A percentile compares a stretch with the other conserved stretches of the same genome.
phyloP scores from a whole-genome alignment of 2,888 invertebrate genomes.

The Polietes domitor region DNA sequence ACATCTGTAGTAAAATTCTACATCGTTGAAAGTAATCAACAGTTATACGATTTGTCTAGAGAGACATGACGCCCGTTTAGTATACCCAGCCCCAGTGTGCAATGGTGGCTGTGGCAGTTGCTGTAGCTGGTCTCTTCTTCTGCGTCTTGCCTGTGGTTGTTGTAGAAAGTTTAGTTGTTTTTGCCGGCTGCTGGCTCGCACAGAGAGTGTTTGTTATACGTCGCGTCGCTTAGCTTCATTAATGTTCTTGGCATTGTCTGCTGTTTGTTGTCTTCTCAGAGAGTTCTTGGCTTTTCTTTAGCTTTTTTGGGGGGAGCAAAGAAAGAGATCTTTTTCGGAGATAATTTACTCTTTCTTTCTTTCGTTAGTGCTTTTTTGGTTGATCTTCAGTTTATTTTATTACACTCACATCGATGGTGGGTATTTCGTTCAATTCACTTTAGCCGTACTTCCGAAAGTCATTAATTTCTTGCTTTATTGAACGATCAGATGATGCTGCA shows the following conservation, averaged over 20 bases:
- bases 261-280: background rate
- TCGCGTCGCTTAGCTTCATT: constrained; percentile 9
- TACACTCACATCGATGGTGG: background rate
- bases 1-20: too few relatives aligned
- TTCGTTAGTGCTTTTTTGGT: background rate
- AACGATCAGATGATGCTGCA: constrained; percentile 10
- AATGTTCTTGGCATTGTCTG: constrained; percentile 43
- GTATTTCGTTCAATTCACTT: background rate
- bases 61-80: too few relatives aligned
- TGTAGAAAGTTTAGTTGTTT: constrained; percentile 58
- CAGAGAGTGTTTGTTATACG: constrained; percentile 3
- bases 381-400: background rate
- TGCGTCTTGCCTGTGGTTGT: constrained; percentile 1
- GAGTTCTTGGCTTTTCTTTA: background rate
- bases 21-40: too few relatives aligned
- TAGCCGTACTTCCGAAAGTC: constrained; percentile 52
- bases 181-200: constrained; percentile 16
- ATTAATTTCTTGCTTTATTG: constrained; percentile 35
- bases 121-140: background rate
- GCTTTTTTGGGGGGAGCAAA: constrained; percentile 19
- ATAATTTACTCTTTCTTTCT: constrained; percentile 51
- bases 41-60: too few relatives aligned
- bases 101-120: background rate
- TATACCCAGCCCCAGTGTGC: background rate
- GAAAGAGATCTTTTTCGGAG: constrained; percentile 37